Evolutionary conservation across 2,113 vertebrate species (phyloP).

Genomic region (Corythornis vintsioides): DNA sequence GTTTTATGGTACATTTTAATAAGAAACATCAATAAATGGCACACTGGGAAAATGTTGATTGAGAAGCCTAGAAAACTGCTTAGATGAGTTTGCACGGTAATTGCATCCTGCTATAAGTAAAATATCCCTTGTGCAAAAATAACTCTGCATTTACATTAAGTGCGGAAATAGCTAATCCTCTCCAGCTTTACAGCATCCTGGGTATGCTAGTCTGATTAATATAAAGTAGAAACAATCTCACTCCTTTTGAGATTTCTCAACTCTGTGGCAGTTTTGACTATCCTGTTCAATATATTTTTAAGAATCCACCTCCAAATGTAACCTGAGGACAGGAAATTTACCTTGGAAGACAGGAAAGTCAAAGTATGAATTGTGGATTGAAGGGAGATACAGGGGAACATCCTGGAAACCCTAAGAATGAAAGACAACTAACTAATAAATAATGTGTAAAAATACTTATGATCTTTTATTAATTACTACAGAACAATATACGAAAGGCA

Average conservation of each 20-base stretch:
- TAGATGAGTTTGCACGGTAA: not conserved
- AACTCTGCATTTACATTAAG: not conserved
- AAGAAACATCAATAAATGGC: not conserved
- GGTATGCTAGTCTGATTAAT: not conserved
- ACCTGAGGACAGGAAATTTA: not conserved
- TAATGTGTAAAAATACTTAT: too few species aligned
- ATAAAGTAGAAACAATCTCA: not conserved
- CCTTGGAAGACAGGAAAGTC: not conserved
- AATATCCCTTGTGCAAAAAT: slow-evolving; percentile 10
- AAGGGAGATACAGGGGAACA: not conserved
- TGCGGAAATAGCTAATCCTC: not conserved
- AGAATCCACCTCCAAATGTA: not conserved
- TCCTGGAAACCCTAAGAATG: not conserved
- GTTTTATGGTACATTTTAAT: not conserved
- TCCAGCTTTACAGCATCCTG: not conserved
- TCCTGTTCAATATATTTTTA: not conserved
- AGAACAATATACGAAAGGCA: not conserved
- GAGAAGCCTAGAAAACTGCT: not conserved
- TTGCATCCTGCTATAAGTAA: not conserved
- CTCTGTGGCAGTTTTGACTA: not conserved
- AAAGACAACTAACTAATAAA: not conserved
- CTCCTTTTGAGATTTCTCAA: not conserved
- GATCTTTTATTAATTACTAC: not conserved
- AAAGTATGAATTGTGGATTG: not conserved
- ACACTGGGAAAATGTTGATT: not conserved